phyloP scores from a whole-genome alignment of 2,113 vertebrate species.

The Podarcis muralis region DNA sequence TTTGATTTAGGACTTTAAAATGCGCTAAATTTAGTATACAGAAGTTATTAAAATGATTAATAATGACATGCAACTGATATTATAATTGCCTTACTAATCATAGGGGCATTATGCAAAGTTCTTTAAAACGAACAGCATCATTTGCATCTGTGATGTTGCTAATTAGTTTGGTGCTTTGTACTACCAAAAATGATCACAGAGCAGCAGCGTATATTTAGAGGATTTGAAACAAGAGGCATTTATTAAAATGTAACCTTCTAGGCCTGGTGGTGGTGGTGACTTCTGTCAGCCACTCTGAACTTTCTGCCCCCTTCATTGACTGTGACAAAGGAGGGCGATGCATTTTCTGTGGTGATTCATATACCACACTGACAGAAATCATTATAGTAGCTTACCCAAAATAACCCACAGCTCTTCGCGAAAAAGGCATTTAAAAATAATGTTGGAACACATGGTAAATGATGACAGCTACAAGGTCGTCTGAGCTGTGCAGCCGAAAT shows the following conservation, averaged over 20 bases:
- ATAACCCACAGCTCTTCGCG: slow-evolving; percentile 12
- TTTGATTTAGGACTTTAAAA: slow-evolving; percentile 50
- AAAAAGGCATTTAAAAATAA: slow-evolving; percentile 44
- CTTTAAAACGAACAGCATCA: slow-evolving; percentile 58
- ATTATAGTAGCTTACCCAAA: slow-evolving; percentile 33
- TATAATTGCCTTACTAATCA: slow-evolving; percentile 65
- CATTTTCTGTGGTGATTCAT: not conserved
- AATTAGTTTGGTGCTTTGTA: slow-evolving; percentile 61
- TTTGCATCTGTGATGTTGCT: slow-evolving; percentile 59
- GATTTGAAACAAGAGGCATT: slow-evolving; percentile 21
- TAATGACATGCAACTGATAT: slow-evolving; percentile 53
- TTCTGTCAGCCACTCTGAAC: slow-evolving; percentile 19
- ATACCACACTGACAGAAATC: slow-evolving; percentile 24
- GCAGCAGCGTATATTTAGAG: slow-evolving; percentile 26
- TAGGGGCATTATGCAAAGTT: slow-evolving; percentile 52
- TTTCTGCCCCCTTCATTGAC: slow-evolving; percentile 12
- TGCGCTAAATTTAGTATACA: slow-evolving; percentile 38
- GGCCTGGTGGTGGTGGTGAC: slow-evolving; percentile 7
- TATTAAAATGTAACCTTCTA: slow-evolving; percentile 14
- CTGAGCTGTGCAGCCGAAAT: slow-evolving; percentile 1
- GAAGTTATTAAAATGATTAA: slow-evolving; percentile 60
- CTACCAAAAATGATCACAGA: slow-evolving; percentile 43
- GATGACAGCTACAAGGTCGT: slow-evolving; percentile 19
- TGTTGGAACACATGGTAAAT: slow-evolving; percentile 13
- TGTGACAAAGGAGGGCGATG: not conserved